Evolutionary conservation across 1,140 invertebrate genomes (phyloP).

Genomic region (Lordiphosa collinella): DNA sequence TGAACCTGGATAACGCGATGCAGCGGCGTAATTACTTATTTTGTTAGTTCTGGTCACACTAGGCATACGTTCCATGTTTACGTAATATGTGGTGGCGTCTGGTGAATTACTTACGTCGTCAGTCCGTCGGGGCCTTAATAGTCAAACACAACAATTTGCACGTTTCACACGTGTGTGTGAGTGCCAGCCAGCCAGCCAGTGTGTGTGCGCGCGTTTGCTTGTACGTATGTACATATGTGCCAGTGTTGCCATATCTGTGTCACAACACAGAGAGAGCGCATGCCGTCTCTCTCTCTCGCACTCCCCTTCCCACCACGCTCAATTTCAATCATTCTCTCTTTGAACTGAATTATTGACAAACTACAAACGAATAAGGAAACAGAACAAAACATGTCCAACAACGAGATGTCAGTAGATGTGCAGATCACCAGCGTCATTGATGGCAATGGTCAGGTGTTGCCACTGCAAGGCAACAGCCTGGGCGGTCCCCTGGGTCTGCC

Average conservation of each 20-base stretch:
- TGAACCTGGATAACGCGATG: too few relatives aligned
- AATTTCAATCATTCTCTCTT: neutral
- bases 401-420: constrained; percentile 46
- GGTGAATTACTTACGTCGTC: too few relatives aligned
- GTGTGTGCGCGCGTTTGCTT: constrained; percentile 2
- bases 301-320: neutral
- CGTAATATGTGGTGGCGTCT: too few relatives aligned
- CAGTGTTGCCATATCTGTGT: constrained; percentile 61
- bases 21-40: too few relatives aligned
- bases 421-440: constrained; percentile 67
- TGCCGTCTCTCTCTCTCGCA: neutral
- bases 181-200: too few relatives aligned
- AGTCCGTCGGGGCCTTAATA: too few relatives aligned
- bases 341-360: neutral
- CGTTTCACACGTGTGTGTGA: constrained; percentile 26
- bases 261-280: constrained; percentile 9
- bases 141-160: too few relatives aligned
- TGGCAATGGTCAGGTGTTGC: constrained; percentile 65
- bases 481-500: constrained; percentile 47
- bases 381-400: constrained; percentile 37
- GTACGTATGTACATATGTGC: constrained; percentile 13
- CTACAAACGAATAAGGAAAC: neutral
- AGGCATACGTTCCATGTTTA: too few relatives aligned
- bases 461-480: constrained; percentile 62
- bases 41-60: too few relatives aligned